Percentiles rank a stretch among this genome's conserved stretches.
phyloP scores from a whole-genome alignment of 23 tunicate genomes.

The Halocynthia roretzi region DNA sequence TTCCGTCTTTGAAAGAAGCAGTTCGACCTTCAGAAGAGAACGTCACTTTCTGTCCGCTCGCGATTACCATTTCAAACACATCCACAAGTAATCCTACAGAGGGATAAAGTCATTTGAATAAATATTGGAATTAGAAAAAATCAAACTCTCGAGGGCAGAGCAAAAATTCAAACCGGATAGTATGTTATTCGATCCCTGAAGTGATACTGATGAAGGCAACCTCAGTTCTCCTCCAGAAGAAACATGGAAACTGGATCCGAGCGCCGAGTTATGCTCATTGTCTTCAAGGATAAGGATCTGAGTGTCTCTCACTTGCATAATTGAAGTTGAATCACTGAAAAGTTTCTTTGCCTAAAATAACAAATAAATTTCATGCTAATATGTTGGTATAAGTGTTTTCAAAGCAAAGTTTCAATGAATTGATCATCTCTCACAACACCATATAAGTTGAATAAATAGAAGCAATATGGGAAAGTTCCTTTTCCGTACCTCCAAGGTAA shows the following conservation, averaged over 20 bases:
- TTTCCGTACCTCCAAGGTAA: constrained; percentile 6
- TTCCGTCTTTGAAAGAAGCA: constrained; percentile 7
- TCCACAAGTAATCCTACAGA: constrained; percentile 6
- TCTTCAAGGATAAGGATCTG: constrained; percentile 24
- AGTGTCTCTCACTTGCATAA: constrained; percentile 10
- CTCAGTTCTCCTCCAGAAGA: constrained; percentile 18
- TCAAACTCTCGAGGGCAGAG: too few species aligned
- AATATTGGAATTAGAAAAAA: background rate
- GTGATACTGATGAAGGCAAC: constrained; percentile 15
- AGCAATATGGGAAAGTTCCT: too few species aligned
- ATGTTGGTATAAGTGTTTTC: too few species aligned
- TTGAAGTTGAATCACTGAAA: constrained; percentile 8
- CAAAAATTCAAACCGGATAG: constrained; percentile 7
- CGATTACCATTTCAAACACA: constrained; percentile 28
- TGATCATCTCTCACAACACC: too few species aligned
- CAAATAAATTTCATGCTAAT: background rate
- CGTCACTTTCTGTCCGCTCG: constrained; percentile 21
- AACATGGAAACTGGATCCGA: constrained; percentile 11
- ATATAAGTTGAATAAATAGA: too few species aligned
- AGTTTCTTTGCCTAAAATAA: constrained; percentile 4
- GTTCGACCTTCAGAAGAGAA: constrained; percentile 16
- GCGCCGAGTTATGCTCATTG: constrained; percentile 13
- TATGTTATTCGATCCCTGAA: constrained; percentile 25
- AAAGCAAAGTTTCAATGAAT: too few species aligned
- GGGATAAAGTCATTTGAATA: background rate